A percentile compares a stretch with the other conserved stretches of the same genome.
phyloP scores from a whole-genome alignment of 2,888 invertebrate species.

The Agrilus biguttatus region DNA sequence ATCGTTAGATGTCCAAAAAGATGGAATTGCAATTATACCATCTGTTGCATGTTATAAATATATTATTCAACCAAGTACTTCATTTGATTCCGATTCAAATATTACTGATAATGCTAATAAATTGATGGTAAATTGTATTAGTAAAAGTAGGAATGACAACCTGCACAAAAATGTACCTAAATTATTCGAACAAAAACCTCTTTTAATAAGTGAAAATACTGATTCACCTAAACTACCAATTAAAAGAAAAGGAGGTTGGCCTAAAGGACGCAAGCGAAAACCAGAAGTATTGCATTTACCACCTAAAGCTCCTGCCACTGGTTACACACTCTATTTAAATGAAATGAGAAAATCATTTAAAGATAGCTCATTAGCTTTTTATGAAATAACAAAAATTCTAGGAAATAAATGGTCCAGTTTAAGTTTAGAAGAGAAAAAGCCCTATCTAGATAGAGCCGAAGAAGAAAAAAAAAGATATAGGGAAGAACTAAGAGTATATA shows the following conservation, averaged over 20 bases:
- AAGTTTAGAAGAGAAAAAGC: constrained; percentile 36
- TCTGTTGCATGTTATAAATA: too few relatives aligned
- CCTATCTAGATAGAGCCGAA: constrained; percentile 39
- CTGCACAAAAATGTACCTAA: not conserved
- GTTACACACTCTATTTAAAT: constrained; percentile 40
- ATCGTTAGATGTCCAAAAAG: too few relatives aligned
- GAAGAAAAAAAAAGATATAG: constrained; percentile 41
- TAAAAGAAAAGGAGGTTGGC: constrained; percentile 43
- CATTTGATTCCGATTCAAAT: constrained; percentile 17
- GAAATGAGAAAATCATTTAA: constrained; percentile 39
- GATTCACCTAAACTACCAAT: constrained; percentile 12
- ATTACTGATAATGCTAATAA: constrained; percentile 5
- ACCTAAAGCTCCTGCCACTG: constrained; percentile 43
- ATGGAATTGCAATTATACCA: too few relatives aligned
- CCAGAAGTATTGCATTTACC: constrained; percentile 34
- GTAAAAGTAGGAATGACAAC: constrained; percentile 3
- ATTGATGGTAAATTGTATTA: constrained; percentile 1
- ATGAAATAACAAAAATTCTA: constrained; percentile 40
- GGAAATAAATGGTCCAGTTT: constrained; percentile 43
- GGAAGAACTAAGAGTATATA: constrained; percentile 38
- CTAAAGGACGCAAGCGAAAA: constrained; percentile 43
- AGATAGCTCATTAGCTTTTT: constrained; percentile 34
- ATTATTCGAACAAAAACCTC: not conserved
- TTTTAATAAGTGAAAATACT: not conserved
- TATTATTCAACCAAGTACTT: too few relatives aligned